phyloP scores from a whole-genome alignment of 2,797 vertebrate genomes.

The Channallabes apus region DNA sequence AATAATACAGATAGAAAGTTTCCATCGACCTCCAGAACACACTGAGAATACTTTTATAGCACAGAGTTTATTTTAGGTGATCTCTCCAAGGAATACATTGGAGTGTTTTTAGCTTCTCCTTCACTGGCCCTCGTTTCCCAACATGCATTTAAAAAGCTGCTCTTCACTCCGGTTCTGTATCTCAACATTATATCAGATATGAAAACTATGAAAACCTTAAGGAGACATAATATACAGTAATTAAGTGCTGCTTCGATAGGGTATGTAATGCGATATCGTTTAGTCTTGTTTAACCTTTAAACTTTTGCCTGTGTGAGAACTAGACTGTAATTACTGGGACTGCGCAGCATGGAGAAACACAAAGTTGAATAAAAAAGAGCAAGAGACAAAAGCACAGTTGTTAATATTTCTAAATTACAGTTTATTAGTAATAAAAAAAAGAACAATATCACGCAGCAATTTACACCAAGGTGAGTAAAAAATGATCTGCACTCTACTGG shows the following conservation, averaged over 20 bases:
- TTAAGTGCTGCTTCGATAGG: neutral
- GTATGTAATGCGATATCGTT: no score
- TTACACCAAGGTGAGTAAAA: no score
- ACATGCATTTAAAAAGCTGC: slow-evolving; percentile 21
- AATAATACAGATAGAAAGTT: neutral
- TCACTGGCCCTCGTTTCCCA: slow-evolving; percentile 23
- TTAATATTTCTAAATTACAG: neutral
- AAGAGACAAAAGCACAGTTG: neutral
- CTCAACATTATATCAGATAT: no score
- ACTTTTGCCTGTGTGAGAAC: neutral
- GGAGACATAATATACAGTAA: neutral
- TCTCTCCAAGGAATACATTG: slow-evolving; percentile 24
- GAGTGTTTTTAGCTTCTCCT: slow-evolving; percentile 25
- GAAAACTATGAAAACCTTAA: neutral
- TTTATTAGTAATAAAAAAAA: neutral
- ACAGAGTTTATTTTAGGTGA: slow-evolving; percentile 23
- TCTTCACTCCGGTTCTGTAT: neutral
- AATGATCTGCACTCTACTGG: no score
- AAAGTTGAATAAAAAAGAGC: neutral
- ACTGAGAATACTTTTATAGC: slow-evolving; percentile 32
- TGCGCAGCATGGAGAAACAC: neutral
- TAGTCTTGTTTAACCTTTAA: neutral
- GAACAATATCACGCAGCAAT: neutral
- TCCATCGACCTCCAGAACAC: slow-evolving; percentile 13
- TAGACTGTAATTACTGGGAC: no score